Conservation (phyloP, 2,888 invertebrate genomes). For the Amphipoea oculea region DNA sequence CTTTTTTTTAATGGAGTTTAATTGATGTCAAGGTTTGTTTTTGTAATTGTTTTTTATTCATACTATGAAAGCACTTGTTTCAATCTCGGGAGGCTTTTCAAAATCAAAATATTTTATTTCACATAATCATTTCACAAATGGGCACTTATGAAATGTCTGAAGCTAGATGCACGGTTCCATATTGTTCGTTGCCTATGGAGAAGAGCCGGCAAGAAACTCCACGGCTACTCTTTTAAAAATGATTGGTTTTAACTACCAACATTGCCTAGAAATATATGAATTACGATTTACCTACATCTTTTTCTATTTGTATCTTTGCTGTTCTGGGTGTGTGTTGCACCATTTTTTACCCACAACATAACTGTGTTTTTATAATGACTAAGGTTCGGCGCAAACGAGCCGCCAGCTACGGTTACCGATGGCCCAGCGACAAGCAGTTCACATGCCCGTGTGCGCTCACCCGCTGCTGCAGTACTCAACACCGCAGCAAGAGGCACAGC, state of each 20-base stretch:
- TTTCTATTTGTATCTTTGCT: not conserved
- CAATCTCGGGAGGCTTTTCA: not conserved
- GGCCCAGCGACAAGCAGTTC: no score
- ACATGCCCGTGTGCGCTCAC: no score
- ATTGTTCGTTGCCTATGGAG: no score
- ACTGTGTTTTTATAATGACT: not conserved
- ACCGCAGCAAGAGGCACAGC: no score
- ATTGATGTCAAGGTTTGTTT: not conserved
- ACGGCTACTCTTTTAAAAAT: no score
- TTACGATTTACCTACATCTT: not conserved
- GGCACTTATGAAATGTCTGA: no score
- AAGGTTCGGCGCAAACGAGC: not conserved
- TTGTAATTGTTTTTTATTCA: not conserved
- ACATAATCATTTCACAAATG: no score
- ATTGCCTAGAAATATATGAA: not conserved
- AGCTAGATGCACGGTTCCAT: no score
- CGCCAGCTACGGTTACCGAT: no score
- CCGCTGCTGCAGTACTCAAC: no score
- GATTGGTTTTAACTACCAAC: not conserved
- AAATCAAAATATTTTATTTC: no score
- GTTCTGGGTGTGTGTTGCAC: not conserved
- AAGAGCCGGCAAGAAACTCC: no score
- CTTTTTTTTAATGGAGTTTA: conserved; percentile 16
- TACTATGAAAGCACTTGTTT: not conserved
- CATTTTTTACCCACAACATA: not conserved